These are phyloP conservation scores for Neopipo cinnamomea DNA, from an alignment of 2,113 vertebrate genomes.

Conservation along the genomic window DNA sequence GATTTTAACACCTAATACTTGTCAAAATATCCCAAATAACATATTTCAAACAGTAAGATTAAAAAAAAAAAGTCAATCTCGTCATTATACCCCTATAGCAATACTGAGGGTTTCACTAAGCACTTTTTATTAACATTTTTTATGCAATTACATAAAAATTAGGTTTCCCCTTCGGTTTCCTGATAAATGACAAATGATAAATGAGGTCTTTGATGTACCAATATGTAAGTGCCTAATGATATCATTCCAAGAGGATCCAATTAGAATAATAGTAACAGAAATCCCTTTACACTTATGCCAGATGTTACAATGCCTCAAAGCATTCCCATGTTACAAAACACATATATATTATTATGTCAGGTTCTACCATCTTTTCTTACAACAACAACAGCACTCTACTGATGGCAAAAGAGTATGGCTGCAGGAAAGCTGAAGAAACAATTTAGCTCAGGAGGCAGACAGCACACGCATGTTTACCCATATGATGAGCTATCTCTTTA, in stretches of 20 bases:
- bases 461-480: neutral
- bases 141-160: conserved; percentile 21
- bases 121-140: neutral
- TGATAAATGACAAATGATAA: conserved; percentile 41
- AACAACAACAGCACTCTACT: neutral
- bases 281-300: neutral
- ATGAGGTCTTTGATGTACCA: neutral
- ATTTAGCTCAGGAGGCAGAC: neutral
- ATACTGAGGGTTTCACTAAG: neutral
- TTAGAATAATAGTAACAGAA: neutral
- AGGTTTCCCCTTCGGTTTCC: neutral
- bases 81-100: neutral
- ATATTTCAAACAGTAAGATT: neutral
- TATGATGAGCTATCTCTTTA: neutral
- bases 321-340: neutral
- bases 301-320: neutral
- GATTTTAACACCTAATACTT: conserved; percentile 12
- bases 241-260: neutral
- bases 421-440: neutral
- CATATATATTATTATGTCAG: neutral
- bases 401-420: neutral
- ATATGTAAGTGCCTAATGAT: neutral
- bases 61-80: neutral
- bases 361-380: neutral
- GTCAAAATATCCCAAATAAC: neutral